Evolutionary conservation across 2,888 invertebrate species (phyloP), one percentile per base, ranked within the genome.

Genomic region (Acleris holmiana): DNA sequence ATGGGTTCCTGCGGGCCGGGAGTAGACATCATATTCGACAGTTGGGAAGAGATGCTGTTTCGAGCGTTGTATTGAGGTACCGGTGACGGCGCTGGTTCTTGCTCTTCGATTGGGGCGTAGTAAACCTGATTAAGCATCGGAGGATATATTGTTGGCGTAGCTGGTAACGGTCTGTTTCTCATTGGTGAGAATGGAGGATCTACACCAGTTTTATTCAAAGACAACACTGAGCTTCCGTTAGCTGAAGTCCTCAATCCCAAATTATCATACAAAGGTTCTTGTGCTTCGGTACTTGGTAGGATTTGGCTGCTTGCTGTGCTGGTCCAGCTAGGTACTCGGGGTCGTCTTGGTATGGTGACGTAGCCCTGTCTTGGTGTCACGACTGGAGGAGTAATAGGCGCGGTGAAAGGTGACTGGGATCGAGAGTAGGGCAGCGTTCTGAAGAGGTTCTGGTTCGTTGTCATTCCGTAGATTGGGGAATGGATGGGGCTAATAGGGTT

Each of bases 191-290:
- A 92, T 55, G 84, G 92, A 15, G 80, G 84, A 73, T 94, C 93
- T 67, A 94, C 82, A 8, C 94, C 94, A 23, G 95, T 92, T 87
- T 96, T 96, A 82, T 97, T 96, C 62, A 97, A 83, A 61, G 96
- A 97, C 40, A 96, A 86, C 13, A 95, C 95, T 3, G 96, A 97
- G 79, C 96, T 96, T n/a, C 98, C 98, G 69, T 97, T 96, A 18
- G 96, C 97, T 18, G 98, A 97, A 18, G 97, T 97, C 58, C 98
- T 93, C 18, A 96, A 87, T 0, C 98, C 98, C 53, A 98, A 88
- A 81, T 97, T 97, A 79, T 98, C 98, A 80, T 98, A 98, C 23
- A 97, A 94, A 0, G 97, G 97, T 77, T 97, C 97, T 63, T 94
- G 93, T 29, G 94, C 89, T 73, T 94, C 94, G 48, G 93, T 83